phyloP scores from a whole-genome alignment of 2,113 vertebrate species.

The Australoheros scitulus region DNA sequence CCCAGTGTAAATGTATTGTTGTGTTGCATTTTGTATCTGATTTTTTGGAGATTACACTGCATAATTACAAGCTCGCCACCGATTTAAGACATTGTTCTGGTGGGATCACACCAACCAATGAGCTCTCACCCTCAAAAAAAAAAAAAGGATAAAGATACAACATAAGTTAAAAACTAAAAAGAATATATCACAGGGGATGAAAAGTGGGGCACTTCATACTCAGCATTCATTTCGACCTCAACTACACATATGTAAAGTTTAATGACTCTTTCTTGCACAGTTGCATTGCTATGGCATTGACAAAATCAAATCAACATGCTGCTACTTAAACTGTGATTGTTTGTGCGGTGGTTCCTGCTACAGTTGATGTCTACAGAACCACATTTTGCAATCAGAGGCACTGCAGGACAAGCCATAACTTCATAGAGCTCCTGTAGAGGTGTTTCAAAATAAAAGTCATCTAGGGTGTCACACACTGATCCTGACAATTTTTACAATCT shows the following conservation, averaged over 20 bases:
- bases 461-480: background rate
- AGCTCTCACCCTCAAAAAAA: background rate
- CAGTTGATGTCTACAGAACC: no score
- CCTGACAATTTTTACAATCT: background rate
- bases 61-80: background rate
- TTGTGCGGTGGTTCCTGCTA: background rate
- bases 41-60: background rate
- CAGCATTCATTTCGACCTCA: background rate
- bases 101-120: background rate
- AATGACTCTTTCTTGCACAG: background rate
- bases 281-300: background rate
- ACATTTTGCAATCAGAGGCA: background rate
- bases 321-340: background rate
- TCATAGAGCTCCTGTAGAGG: background rate
- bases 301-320: background rate
- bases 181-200: background rate
- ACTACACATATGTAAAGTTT: background rate
- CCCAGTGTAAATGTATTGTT: background rate
- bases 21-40: background rate
- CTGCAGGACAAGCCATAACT: background rate
- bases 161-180: background rate
- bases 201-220: background rate
- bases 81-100: background rate
- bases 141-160: background rate
- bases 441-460: background rate